Base-by-base conservation (phyloP, 1,140 invertebrate genomes). In the Sminthurides bifidus region DNA sequence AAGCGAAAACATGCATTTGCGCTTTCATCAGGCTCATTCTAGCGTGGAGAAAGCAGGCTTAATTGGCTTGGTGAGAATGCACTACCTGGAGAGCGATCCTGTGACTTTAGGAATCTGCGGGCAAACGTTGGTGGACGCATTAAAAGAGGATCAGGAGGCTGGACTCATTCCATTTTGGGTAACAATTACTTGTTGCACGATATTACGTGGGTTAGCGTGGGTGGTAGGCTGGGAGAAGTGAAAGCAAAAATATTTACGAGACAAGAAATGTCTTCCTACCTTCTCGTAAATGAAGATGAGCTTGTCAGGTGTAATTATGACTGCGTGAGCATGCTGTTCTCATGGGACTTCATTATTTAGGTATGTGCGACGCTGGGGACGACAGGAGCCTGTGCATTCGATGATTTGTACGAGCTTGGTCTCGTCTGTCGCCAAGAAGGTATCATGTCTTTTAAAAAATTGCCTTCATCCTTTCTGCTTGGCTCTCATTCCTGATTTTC, bases 91-190 rank as follows among this genome's bases (percentile, higher is more conserved):
- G 70, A 82, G 84, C 14, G 84, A 90, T 68, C 81, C 82, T 37
- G 67, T 67, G 4, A 76, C 87, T 48, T 76, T 93, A 37, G 82
- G 84, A 58, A 81, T 96, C 76, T 76, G 88, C 30, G 91, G 90
- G 2, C 80, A 83, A 23, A 80, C 79, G 48, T 74, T 97, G 19
- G 72, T 79, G 21, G 81, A 88, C 68, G 87, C 88, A 3, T 82
- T 96, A 33, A 73, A 79, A 33, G 77, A 77, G 41, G 93, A 97
- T 71, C 41, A 50, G 65, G 81, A 84, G 62, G 82, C 85, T 50
- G 92, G 92, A 15, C 76, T 95, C 12, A 85, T 95, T 49, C 93
- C 93, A 17, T 96, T 96, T 74, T 96, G 85, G 77, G 92, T 97
- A 75, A 31, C 26, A 21, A 10, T 41, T n/a, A 17, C 19, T 12